Percentiles rank a stretch among this genome's conserved stretches.
Evolutionary conservation across 1,140 invertebrate genomes (phyloP).

Genomic region (Octopus sinensis): DNA sequence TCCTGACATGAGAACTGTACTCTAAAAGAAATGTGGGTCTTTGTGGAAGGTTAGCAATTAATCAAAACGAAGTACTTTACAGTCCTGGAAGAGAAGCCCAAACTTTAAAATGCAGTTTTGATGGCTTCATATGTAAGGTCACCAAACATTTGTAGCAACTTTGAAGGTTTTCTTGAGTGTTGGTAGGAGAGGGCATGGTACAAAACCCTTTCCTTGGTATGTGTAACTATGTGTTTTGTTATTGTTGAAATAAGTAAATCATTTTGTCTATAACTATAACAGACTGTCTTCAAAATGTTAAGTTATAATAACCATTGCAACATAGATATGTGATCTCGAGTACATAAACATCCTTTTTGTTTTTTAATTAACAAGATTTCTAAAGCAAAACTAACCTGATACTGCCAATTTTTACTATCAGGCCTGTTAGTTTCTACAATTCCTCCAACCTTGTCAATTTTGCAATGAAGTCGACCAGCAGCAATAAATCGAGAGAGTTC

Average conservation of each 20-base stretch:
- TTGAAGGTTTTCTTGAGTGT: no score
- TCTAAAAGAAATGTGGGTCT: no score
- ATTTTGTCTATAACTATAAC: background rate
- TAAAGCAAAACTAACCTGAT: constrained; percentile 68
- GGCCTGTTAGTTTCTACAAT: constrained; percentile 96
- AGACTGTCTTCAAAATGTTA: background rate
- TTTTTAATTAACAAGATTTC: background rate
- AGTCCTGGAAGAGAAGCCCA: no score
- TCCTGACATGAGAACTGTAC: no score
- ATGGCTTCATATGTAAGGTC: no score
- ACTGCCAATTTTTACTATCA: constrained; percentile 88
- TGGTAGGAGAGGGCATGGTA: no score
- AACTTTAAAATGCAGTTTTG: no score
- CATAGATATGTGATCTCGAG: background rate
- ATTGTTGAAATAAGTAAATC: background rate
- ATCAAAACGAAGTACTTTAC: no score
- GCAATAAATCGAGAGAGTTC: constrained; percentile 90
- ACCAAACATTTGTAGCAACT: no score
- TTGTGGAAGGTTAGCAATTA: no score
- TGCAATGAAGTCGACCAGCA: constrained; percentile 90
- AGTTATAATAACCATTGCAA: background rate
- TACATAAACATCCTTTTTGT: background rate
- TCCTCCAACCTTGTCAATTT: constrained; percentile 92
- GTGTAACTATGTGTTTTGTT: background rate
- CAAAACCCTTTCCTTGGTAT: background rate